phyloP scores from a whole-genome alignment of 2,888 invertebrate species.

The Ochlodes sylvanus region DNA sequence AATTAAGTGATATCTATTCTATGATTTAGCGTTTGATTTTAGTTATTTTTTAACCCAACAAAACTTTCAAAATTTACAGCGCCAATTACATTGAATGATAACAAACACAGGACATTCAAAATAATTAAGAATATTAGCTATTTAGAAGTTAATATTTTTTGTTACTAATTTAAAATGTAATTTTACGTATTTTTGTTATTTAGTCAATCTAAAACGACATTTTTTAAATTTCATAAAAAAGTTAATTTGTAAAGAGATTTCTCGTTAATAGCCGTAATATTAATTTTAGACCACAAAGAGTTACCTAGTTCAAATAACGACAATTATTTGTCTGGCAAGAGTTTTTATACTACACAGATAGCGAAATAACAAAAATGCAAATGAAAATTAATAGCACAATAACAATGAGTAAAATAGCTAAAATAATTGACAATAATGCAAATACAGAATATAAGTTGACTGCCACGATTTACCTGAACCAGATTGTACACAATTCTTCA shows the following conservation, averaged over 20 bases:
- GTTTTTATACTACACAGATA: background rate
- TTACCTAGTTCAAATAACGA: background rate
- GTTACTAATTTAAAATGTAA: too few species aligned
- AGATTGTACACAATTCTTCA: slow-evolving; percentile 50
- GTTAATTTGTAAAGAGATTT: slow-evolving; percentile 6
- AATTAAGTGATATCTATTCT: too few species aligned
- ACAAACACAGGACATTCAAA: too few species aligned
- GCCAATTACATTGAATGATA: too few species aligned
- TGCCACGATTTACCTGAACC: slow-evolving; percentile 53
- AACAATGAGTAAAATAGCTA: slow-evolving; percentile 33
- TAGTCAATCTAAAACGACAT: background rate
- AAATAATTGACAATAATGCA: slow-evolving; percentile 25
- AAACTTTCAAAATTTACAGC: too few species aligned
- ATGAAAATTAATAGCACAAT: slow-evolving; percentile 31
- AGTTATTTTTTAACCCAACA: too few species aligned
- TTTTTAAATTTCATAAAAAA: background rate
- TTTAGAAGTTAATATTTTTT: too few species aligned
- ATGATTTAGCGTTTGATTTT: too few species aligned
- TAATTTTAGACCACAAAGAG: background rate
- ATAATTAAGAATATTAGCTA: too few species aligned
- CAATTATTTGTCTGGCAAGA: background rate
- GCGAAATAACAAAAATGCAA: slow-evolving; percentile 15
- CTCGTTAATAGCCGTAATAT: background rate
- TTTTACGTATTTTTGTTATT: too few species aligned
- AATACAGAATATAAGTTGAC: slow-evolving; percentile 22